Evolutionary conservation across 1,140 invertebrate genomes (phyloP).

Genomic region (Hylaeus anthracinus): DNA sequence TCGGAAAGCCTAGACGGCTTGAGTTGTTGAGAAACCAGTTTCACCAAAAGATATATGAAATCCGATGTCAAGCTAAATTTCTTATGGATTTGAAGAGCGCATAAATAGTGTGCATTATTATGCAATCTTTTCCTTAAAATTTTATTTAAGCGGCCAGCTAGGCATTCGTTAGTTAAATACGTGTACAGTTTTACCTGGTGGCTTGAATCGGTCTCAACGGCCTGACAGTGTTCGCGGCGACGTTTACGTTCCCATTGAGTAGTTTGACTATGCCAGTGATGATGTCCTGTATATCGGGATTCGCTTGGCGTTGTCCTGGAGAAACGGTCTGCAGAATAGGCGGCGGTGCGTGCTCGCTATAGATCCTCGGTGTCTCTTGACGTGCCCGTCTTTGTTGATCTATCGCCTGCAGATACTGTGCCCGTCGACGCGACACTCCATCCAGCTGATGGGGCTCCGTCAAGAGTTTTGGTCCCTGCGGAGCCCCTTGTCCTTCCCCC

Average conservation of each 20-base stretch:
- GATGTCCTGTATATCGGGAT: constrained; percentile 93
- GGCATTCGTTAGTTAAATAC: too few species aligned
- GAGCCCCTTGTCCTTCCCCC: constrained; percentile 88
- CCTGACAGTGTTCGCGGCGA: constrained; percentile 86
- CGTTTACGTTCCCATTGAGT: constrained; percentile 93
- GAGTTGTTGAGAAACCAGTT: too few species aligned
- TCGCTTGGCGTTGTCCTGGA: constrained; percentile 82
- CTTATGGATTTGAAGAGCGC: too few species aligned
- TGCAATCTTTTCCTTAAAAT: too few species aligned
- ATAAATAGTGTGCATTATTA: too few species aligned
- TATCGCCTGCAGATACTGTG: constrained; percentile 53
- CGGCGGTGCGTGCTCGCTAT: constrained; percentile 71
- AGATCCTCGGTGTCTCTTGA: constrained; percentile 75
- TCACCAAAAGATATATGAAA: too few species aligned
- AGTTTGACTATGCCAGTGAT: constrained; percentile 94
- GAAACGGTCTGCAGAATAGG: constrained; percentile 68
- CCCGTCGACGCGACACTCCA: constrained; percentile 67
- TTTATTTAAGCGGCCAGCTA: too few species aligned
- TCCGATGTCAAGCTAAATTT: too few species aligned
- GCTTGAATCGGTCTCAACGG: constrained; percentile 81
- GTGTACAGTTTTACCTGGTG: constrained; percentile 66
- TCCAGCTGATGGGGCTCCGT: constrained; percentile 83
- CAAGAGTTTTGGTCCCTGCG: constrained; percentile 83
- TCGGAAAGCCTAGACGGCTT: too few species aligned
- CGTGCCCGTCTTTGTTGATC: constrained; percentile 71